These are phyloP conservation scores for Sparus aurata DNA, from an alignment of 2,797 vertebrate genomes.

Conservation along the genomic window DNA sequence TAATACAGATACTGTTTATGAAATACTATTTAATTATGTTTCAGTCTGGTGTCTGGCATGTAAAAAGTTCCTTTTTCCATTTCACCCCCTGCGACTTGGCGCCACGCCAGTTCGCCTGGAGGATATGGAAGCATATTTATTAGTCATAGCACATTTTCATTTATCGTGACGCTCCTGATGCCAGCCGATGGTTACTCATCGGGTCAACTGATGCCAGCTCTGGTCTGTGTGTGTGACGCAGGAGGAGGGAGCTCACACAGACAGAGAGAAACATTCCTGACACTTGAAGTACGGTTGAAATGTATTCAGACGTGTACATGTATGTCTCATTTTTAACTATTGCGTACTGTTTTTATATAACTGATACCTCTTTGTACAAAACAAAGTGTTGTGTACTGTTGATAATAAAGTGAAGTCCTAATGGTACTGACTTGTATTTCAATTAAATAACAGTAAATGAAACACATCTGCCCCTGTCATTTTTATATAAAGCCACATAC, in stretches of 20 bases:
- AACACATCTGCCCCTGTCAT: neutral
- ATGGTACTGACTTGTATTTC: slow-evolving; percentile 68
- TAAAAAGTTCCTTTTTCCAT: slow-evolving; percentile 43
- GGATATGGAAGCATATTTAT: slow-evolving; percentile 73
- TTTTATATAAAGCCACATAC: neutral
- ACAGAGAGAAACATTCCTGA: slow-evolving; percentile 80
- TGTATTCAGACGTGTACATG: slow-evolving; percentile 75
- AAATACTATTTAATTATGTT: slow-evolving; percentile 73
- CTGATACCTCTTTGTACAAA: slow-evolving; percentile 86
- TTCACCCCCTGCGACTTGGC: slow-evolving; percentile 45
- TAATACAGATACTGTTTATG: slow-evolving; percentile 75
- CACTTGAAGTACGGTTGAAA: slow-evolving; percentile 85
- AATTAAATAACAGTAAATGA: slow-evolving; percentile 67
- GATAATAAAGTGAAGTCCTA: slow-evolving; percentile 64
- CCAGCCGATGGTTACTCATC: slow-evolving; percentile 48
- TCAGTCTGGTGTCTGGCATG: slow-evolving; percentile 53
- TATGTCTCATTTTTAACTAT: slow-evolving; percentile 73
- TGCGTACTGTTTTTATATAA: slow-evolving; percentile 81
- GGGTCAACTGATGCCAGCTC: slow-evolving; percentile 60
- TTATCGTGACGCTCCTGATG: slow-evolving; percentile 63
- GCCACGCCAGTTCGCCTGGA: slow-evolving; percentile 46
- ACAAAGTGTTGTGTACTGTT: slow-evolving; percentile 70
- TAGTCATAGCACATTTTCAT: slow-evolving; percentile 77
- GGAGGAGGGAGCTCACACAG: slow-evolving; percentile 44
- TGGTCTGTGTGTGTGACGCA: slow-evolving; percentile 53